phyloP scores from a whole-genome alignment of 2,797 vertebrate species.

The Myoxocephalus aenaeus region DNA sequence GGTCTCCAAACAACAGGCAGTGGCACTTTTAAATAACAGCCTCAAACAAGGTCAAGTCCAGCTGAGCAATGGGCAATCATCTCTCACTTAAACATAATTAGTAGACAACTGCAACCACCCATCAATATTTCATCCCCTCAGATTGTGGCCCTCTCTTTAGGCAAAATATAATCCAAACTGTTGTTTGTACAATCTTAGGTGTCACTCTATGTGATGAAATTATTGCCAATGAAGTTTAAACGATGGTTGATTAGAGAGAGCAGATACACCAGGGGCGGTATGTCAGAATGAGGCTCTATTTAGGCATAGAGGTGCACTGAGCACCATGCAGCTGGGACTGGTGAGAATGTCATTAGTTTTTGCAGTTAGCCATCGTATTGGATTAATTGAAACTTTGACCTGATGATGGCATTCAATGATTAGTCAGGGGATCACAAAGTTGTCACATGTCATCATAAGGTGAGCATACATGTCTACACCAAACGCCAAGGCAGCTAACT shows the following conservation, averaged over 20 bases:
- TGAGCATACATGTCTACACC: slow-evolving; percentile 1
- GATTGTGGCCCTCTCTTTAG: slow-evolving; percentile 14
- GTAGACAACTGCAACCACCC: slow-evolving; percentile 36
- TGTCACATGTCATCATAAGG: background rate
- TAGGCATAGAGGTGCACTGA: slow-evolving; percentile 15
- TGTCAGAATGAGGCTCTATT: slow-evolving; percentile 36
- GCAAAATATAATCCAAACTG: slow-evolving; percentile 9
- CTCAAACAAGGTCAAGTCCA: slow-evolving; percentile 47
- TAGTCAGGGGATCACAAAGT: background rate
- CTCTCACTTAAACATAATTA: slow-evolving; percentile 55
- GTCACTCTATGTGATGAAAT: slow-evolving; percentile 47
- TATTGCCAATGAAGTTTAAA: slow-evolving; percentile 51
- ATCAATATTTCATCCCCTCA: slow-evolving; percentile 22
- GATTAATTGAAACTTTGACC: slow-evolving; percentile 17
- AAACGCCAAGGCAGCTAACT: background rate
- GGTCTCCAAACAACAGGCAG: slow-evolving; percentile 51
- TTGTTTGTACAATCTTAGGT: slow-evolving; percentile 12
- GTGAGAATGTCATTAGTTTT: slow-evolving; percentile 30
- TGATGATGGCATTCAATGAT: background rate
- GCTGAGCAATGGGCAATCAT: slow-evolving; percentile 39
- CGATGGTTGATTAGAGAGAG: slow-evolving; percentile 51
- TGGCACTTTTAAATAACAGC: slow-evolving; percentile 55
- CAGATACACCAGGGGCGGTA: slow-evolving; percentile 26
- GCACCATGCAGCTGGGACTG: slow-evolving; percentile 11
- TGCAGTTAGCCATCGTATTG: slow-evolving; percentile 18